Conservation (phyloP, 2,888 invertebrate genomes). For the Eupithecia subfuscata region DNA sequence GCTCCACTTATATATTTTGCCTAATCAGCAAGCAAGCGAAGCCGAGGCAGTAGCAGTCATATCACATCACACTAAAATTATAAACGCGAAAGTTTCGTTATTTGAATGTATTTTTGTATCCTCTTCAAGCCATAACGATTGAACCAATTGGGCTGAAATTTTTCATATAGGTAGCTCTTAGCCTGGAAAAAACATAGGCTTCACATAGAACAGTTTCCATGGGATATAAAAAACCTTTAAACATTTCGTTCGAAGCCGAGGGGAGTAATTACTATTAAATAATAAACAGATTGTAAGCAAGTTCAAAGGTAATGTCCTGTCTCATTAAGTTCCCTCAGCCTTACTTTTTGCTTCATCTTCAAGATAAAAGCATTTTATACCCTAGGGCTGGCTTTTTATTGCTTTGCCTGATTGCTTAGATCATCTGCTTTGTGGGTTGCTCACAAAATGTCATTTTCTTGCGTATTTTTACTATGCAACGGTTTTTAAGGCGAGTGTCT, state of each 20-base stretch:
- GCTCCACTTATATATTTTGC: neutral
- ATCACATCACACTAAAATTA: too few relatives aligned
- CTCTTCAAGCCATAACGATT: too few relatives aligned
- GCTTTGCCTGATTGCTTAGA: conserved; percentile 18
- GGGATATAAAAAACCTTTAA: too few relatives aligned
- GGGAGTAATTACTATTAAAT: neutral
- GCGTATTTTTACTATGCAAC: neutral
- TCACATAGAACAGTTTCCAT: too few relatives aligned
- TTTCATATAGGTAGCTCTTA: too few relatives aligned
- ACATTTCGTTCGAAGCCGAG: neutral
- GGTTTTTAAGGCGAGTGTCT: neutral
- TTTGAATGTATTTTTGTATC: too few relatives aligned
- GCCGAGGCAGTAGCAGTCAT: neutral
- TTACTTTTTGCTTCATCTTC: conserved; percentile 43
- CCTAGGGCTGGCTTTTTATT: conserved; percentile 61
- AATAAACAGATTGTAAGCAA: conserved; percentile 15
- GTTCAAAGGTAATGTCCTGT: conserved; percentile 12
- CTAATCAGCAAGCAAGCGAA: neutral
- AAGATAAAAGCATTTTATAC: conserved; percentile 70
- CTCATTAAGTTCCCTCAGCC: conserved; percentile 4
- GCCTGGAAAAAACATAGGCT: too few relatives aligned
- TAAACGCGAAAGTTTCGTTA: too few relatives aligned
- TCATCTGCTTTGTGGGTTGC: conserved; percentile 17
- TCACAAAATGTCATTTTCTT: neutral
- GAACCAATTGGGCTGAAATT: too few relatives aligned